Conservation (phyloP, 2,797 vertebrate species). For the Caiman crocodilus region DNA sequence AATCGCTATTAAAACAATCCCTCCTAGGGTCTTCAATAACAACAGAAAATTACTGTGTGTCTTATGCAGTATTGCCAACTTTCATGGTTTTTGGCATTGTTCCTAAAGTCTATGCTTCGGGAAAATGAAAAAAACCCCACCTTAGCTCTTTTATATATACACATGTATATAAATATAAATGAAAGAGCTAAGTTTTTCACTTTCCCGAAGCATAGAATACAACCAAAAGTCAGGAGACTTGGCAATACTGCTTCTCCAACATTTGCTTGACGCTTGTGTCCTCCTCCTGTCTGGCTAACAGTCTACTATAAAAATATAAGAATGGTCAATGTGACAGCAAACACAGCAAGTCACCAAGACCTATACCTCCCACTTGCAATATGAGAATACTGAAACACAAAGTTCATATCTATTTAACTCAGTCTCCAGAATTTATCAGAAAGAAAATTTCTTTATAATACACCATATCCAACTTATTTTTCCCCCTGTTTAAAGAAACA, state of each 20-base stretch:
- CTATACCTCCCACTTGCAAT: background rate
- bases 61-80: background rate
- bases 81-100: too few species aligned
- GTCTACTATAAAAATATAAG: background rate
- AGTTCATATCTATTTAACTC: rapidly evolving
- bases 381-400: background rate
- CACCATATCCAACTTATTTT: background rate
- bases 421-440: background rate
- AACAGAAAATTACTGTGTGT: background rate
- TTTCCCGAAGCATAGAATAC: too few species aligned
- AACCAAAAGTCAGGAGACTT: too few species aligned
- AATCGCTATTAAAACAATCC: background rate
- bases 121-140: too few species aligned
- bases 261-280: background rate
- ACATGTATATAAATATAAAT: too few species aligned
- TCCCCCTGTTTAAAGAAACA: background rate
- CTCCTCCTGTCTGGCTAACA: background rate
- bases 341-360: background rate
- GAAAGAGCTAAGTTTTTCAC: too few species aligned
- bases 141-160: too few species aligned
- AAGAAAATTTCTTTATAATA: background rate
- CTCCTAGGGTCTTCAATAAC: background rate
- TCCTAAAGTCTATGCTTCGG: too few species aligned
- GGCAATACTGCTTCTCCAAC: background rate
- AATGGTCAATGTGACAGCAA: background rate